These are phyloP conservation scores for Acipenser ruthenus DNA, from an alignment of 2,797 vertebrate species.

Conservation along the genomic window DNA sequence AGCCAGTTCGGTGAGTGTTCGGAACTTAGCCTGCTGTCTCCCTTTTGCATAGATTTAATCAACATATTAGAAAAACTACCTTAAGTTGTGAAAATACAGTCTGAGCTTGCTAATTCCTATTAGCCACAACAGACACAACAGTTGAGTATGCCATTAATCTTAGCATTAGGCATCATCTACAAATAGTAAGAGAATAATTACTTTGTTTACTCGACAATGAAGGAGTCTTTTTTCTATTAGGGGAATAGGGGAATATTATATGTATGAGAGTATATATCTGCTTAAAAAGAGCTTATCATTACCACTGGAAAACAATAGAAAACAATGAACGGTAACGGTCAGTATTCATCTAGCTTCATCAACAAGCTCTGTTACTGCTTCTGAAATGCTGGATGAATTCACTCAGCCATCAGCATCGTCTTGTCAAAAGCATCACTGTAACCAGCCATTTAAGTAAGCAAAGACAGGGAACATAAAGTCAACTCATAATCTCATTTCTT, in stretches of 20 bases:
- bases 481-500: constrained; percentile 49
- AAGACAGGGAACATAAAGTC: constrained; percentile 61
- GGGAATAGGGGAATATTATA: constrained; percentile 17
- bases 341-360: constrained; percentile 51
- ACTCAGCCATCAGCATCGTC: constrained; percentile 60
- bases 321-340: constrained; percentile 48
- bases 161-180: constrained; percentile 48
- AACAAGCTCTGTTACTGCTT: constrained; percentile 57
- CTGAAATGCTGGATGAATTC: constrained; percentile 54
- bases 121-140: constrained; percentile 50
- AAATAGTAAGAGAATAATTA: constrained; percentile 49
- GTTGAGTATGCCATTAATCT: constrained; percentile 61
- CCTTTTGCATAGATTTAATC: constrained; percentile 57
- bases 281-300: too few species aligned
- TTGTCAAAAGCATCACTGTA: constrained; percentile 67
- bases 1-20: constrained; percentile 50
- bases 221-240: constrained; percentile 30
- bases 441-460: constrained; percentile 51
- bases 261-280: neutral
- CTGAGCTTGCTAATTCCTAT: constrained; percentile 59
- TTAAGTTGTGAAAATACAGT: constrained; percentile 61
- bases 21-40: constrained; percentile 43
- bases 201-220: constrained; percentile 48
- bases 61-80: constrained; percentile 42
- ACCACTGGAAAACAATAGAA: too few species aligned